These are phyloP conservation scores for Edolisoma coerulescens DNA, from an alignment of 2,113 vertebrate species.

Conservation along the genomic window DNA sequence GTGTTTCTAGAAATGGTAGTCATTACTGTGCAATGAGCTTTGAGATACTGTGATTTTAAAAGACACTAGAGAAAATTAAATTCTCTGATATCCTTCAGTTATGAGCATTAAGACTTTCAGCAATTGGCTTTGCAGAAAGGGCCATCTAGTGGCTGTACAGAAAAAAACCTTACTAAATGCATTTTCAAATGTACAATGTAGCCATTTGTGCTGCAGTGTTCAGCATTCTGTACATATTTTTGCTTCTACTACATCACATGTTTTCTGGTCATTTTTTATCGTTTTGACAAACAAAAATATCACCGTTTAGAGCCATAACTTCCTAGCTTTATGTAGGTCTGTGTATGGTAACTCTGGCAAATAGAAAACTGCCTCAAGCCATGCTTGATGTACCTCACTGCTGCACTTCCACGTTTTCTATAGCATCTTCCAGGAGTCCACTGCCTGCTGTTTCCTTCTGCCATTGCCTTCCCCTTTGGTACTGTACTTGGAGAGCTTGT, in stretches of 20 bases:
- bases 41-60: slow-evolving; percentile 6
- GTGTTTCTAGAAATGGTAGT: slow-evolving; percentile 10
- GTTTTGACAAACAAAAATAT: neutral
- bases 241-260: neutral
- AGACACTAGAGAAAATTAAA: slow-evolving; percentile 38
- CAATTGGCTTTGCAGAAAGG: slow-evolving; percentile 69
- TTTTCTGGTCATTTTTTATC: neutral
- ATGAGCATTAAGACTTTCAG: neutral
- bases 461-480: slow-evolving; percentile 26
- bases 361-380: neutral
- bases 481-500: slow-evolving; percentile 48
- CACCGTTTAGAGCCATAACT: neutral
- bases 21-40: slow-evolving; percentile 39
- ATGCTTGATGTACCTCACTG: neutral
- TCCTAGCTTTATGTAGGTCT: neutral
- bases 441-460: slow-evolving; percentile 70
- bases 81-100: slow-evolving; percentile 21
- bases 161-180: neutral
- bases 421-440: slow-evolving; percentile 3
- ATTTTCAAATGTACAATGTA: neutral
- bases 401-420: neutral
- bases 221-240: neutral
- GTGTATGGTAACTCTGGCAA: neutral
- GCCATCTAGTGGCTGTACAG: slow-evolving; percentile 73
- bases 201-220: neutral